These are phyloP conservation scores for Garrulus glandarius DNA, from an alignment of 2,797 vertebrate genomes.

Conservation along the genomic window DNA sequence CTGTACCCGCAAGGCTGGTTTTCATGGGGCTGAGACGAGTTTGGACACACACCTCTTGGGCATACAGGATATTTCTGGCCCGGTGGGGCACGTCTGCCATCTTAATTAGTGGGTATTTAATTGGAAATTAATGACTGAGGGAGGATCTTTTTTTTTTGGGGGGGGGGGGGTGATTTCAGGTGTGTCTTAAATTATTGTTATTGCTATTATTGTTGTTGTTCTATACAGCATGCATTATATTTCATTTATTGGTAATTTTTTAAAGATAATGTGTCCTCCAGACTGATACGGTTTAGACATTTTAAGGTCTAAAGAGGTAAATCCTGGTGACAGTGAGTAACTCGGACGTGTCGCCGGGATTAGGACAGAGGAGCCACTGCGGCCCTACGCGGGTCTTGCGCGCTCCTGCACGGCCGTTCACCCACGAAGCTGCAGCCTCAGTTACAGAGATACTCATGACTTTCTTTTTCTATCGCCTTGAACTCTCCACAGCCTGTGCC, in stretches of 20 bases:
- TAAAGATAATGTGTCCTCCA: not conserved
- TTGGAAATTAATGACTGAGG: not conserved
- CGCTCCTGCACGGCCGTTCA: not conserved
- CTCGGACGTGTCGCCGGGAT: rapidly evolving
- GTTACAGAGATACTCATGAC: rapidly evolving
- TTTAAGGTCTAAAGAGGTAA: not conserved
- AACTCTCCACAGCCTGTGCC: not conserved
- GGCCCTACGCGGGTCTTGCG: rapidly evolving
- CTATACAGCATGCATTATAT: not conserved
- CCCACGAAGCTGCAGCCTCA: not conserved
- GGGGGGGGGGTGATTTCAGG: not conserved
- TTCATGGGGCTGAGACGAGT: not conserved
- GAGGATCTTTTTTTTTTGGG: not conserved
- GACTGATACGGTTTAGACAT: rapidly evolving
- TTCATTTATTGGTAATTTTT: not conserved
- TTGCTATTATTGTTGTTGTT: not conserved
- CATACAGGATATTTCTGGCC: not conserved
- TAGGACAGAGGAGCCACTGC: not conserved
- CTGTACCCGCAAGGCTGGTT: not conserved
- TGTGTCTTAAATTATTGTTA: not conserved
- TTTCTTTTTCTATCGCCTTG: not conserved
- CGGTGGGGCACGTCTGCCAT: not conserved
- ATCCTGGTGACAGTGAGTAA: not conserved
- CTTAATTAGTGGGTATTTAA: not conserved
- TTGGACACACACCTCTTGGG: not conserved